Evolutionary conservation across 1,140 invertebrate species (phyloP), one percentile per base, ranked within the genome.

Genomic region (Heliconius nattereri): DNA sequence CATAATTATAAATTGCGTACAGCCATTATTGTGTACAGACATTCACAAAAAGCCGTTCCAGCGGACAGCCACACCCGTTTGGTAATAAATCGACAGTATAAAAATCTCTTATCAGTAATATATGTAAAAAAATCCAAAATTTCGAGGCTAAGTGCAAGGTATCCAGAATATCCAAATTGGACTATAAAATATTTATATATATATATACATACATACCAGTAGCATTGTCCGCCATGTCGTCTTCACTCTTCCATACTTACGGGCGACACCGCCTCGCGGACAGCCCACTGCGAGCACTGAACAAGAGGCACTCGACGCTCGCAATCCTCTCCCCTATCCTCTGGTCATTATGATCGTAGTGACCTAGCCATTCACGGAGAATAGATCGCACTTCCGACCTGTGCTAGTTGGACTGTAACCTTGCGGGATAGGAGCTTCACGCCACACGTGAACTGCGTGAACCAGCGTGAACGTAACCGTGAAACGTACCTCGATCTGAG

Each of bases 401-500:
- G 87, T 83, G 26, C 60, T 66, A 66, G 60, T 87, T 86, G 75
- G 85, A 79, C 60, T 79, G 70, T 88, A 90, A 89, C 87, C 88
- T 90, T 91, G 90, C 73, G 75, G 78, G 70, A 75, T 76, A 75
- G 79, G 71, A 74, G 78, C 57, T 72, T 81, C 87, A 88, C 85
- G 85, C 79, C 73, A 75, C 80, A 75, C 72, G 54, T 11, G 8
- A 11, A 11, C 54, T 2, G 20, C 54, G 54, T 60, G 54, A 78
- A 85, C n/a, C 20, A 60, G n/a, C 60, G 60, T 66, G 60, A 66
- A 66, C 60, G 23, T 66, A 2, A 66, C 29, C 60, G 60, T 66
- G 80, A 73, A 77, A 87, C 90, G 87, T 94, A 94, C 92, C 92
- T 92, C 88, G 87, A 70, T 92, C 92, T 83, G 91, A 89, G 90